Conservation (phyloP, 2,113 vertebrate genomes). For the Gallinago media region DNA sequence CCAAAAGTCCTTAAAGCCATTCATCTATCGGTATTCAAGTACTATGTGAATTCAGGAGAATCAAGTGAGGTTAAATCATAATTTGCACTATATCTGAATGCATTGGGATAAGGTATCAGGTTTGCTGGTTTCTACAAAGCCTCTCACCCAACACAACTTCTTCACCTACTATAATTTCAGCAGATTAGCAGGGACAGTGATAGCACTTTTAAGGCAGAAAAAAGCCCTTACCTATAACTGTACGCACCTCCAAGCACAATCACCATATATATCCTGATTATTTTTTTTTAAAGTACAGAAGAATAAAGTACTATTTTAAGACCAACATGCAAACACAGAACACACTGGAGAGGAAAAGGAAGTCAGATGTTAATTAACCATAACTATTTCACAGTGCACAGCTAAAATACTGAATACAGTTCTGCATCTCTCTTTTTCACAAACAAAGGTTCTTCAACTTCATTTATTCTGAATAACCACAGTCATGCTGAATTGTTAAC, state of each 20-base stretch:
- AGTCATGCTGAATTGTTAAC: background rate
- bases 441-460: background rate
- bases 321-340: background rate
- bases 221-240: background rate
- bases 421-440: background rate
- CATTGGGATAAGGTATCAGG: background rate
- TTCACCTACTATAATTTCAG: background rate
- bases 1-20: background rate
- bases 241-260: background rate
- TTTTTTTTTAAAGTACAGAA: background rate
- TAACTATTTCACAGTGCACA: background rate
- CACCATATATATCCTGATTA: background rate
- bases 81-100: background rate
- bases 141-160: background rate
- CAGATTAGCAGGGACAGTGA: background rate
- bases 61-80: background rate
- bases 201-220: background rate
- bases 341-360: background rate
- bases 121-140: background rate
- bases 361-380: background rate
- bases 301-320: background rate
- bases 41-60: background rate
- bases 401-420: background rate
- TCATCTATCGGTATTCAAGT: background rate
- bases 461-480: background rate